A percentile compares a stretch with the other conserved stretches of the same genome.
phyloP scores from a whole-genome alignment of 2,797 vertebrate genomes.

The Agapornis canus region DNA sequence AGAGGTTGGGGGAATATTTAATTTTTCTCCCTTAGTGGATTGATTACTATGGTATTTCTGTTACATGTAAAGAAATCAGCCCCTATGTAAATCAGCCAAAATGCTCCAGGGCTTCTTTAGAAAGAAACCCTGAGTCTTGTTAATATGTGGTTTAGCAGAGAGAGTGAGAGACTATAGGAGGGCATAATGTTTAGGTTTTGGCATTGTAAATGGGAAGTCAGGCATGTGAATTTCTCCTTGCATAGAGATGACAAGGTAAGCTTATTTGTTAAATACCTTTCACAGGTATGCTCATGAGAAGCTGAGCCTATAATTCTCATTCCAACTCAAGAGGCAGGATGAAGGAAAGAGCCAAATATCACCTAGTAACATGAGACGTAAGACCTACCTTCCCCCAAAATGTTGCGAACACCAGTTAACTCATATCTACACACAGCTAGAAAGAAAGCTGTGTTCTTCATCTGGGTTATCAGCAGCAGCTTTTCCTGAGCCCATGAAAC shows the following conservation, averaged over 20 bases:
- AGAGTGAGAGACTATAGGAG: background rate
- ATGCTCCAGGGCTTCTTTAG: background rate
- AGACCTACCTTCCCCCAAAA: background rate
- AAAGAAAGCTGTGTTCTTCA: background rate
- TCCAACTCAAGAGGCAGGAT: background rate
- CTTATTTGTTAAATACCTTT: background rate
- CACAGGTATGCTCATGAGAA: background rate
- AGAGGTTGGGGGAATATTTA: conserved; percentile 24
- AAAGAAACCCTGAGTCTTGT: background rate
- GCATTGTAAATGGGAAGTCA: conserved; percentile 3
- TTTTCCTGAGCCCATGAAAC: background rate
- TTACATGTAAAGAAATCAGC: conserved; percentile 8
- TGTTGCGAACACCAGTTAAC: background rate
- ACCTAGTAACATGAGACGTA: background rate
- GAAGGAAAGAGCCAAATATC: background rate
- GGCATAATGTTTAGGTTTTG: background rate
- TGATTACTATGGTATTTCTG: conserved; percentile 46
- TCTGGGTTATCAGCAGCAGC: background rate
- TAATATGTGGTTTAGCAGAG: background rate
- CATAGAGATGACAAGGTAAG: background rate
- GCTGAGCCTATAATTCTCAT: background rate
- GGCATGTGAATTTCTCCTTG: background rate
- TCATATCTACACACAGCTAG: background rate
- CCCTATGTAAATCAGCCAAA: conserved; percentile 28
- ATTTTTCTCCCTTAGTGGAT: conserved; percentile 34